Evolutionary conservation across 1,140 invertebrate species (phyloP).

Genomic region (Papilio xuthus): DNA sequence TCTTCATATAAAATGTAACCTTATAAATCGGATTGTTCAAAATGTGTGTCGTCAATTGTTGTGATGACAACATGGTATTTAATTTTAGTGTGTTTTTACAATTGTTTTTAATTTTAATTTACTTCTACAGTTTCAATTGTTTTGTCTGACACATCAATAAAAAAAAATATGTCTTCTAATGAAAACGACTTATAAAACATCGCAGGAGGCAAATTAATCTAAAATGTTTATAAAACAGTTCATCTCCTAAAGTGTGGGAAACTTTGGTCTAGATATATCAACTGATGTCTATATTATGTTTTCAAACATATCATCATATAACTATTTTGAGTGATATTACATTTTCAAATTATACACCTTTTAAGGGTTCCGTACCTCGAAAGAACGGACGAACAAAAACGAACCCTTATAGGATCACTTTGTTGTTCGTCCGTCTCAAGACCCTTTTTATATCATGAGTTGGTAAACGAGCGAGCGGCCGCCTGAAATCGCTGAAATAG

Average conservation of each 20-base stretch:
- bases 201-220: background rate
- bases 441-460: too few species aligned
- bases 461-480: too few species aligned
- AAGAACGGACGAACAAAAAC: too few species aligned
- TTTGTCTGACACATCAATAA: background rate
- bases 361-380: too few species aligned
- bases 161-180: background rate
- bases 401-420: too few species aligned
- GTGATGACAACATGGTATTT: background rate
- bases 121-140: constrained; percentile 1
- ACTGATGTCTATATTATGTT: background rate
- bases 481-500: too few species aligned
- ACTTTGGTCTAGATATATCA: background rate
- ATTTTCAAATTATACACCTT: too few species aligned
- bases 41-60: background rate
- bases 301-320: background rate
- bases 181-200: background rate
- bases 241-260: constrained; percentile 1
- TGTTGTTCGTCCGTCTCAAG: too few species aligned
- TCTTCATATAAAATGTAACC: too few species aligned
- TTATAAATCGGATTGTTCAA: too few species aligned
- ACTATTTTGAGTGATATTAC: too few species aligned
- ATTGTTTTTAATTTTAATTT: background rate
- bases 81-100: background rate
- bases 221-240: constrained; percentile 1